Conservation (phyloP, 1,140 invertebrate genomes). For the Hyles euphorbiae region DNA sequence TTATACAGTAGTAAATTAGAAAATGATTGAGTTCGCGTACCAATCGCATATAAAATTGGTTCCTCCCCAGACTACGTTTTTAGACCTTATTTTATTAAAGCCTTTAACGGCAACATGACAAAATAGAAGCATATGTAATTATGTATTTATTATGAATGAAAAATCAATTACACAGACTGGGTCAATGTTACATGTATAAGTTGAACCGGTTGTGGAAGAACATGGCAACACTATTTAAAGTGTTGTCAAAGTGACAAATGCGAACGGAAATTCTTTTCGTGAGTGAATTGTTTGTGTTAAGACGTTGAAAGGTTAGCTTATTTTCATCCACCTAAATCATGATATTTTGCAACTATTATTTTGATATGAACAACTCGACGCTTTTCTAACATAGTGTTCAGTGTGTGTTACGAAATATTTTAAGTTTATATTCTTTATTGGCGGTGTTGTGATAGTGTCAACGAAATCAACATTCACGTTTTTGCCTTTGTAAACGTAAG, state of each 20-base stretch:
- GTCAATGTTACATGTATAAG: no score
- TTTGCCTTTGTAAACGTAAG: conserved; percentile 2
- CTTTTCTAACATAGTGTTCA: neutral
- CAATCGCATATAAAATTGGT: no score
- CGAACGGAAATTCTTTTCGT: conserved; percentile 40
- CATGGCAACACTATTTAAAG: neutral
- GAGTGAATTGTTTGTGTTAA: conserved; percentile 47
- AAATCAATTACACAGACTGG: no score
- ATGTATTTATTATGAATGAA: no score
- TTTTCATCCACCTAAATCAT: conserved; percentile 53
- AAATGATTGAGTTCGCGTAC: no score
- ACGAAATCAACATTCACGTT: conserved; percentile 8
- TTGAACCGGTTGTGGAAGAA: no score
- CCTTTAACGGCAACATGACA: no score
- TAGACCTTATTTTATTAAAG: no score
- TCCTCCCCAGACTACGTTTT: no score
- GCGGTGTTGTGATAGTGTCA: conserved; percentile 9
- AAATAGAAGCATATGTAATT: no score
- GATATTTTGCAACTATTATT: neutral
- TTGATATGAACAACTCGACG: neutral
- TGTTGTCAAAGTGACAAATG: conserved; percentile 18
- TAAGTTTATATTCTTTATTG: conserved; percentile 1
- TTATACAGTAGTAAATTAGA: no score
- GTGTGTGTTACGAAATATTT: conserved; percentile 14
- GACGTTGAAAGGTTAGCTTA: conserved; percentile 65